Base-by-base conservation (phyloP, 2,888 invertebrate genomes). In the Chalcis sispes region DNA sequence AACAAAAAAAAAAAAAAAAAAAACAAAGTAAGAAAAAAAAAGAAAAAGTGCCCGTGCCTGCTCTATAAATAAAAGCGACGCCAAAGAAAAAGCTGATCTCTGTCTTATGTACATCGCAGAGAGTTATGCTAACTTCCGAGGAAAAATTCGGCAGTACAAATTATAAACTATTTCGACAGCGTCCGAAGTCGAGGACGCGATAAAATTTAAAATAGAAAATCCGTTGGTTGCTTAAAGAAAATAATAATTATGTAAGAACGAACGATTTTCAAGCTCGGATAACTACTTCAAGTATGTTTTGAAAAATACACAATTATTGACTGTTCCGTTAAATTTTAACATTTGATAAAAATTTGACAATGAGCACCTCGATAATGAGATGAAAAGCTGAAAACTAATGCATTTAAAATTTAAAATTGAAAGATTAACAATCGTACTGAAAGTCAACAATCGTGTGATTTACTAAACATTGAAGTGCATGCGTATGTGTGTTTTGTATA, bases 31-130 rank as follows among this genome's bases (percentile, higher is more conserved):
- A n/a, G n/a, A n/a, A n/a, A n/a, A n/a, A n/a, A n/a, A n/a, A n/a
- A n/a, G n/a, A 48, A 62, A 78, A 62, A 56, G 29, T 75, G 66
- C 54, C 67, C 61, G 54, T 56, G 66, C 59, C 56, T 56, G 75
- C 67, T 62, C 23, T 70, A 58, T 77, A 75, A 13, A 54, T 72
- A 72, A 79, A 81, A 75, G 65, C 70, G 78, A 79, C 74, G 81
- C 80, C 82, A 82, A 82, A 83, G 81, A 82, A 79, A 83, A 80
- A 79, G 70, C 67, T 80, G 77, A 78, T 65, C 61, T 74, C 72
- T 79, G 71, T 46, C 23, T 61, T 66, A 69, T 79, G 77, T 76
- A 78, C 73, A 32, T n/a, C 25, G 67, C 65, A 25, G 54, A 27
- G 58, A 61, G 46, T 66, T 66, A 61, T 42, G 71, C 72, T 56